Evolutionary conservation across 2,888 invertebrate species (phyloP), one percentile per base, ranked within the genome.

Genomic region (Toxonevra muliebris): DNA sequence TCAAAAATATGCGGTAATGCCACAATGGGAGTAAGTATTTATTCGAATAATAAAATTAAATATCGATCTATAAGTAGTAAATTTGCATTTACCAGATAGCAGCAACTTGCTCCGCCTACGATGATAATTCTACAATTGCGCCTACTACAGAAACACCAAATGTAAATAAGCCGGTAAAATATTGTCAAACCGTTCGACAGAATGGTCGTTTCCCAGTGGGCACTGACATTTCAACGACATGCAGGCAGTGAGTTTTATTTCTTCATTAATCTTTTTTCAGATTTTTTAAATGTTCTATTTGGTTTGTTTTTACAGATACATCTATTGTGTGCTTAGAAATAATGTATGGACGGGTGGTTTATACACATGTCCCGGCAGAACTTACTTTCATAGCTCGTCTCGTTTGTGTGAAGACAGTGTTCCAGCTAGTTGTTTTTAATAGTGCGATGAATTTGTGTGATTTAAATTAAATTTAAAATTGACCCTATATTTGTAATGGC

Each of bases 301-400:
- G 10, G 11, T 50, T 48, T 30, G n/a, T n/a, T 11, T n/a, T 64
- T 65, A 0, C 5, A 78, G 77, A n/a, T 77, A 80, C 40, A 74
- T 81, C 42, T 40, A 74, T 1, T 82, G 81, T 63, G 72, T 69
- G 11, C 15, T 68, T 11, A 61, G 74, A 2, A 60, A 60, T 52
- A 73, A 74, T 40, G 66, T 9, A 5, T 82, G 81, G 81, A 20
- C 50, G 9, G 81, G 81, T 0, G 64, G 76, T 9, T 69, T 69
- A 0, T 80, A 79, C 52, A 74, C 68, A 9, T 82, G 81, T 43
- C 74, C 80, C 5, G 81, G 77, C 1, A 63, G 41, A 9, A 72
- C 73, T 4, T 82, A 76, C 65, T 82, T 79, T 19, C 68, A 72
- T 61, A 69, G 73, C 12, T 42, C 50, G 1, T 43, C 71, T 1